Evolutionary conservation across 2,113 vertebrate genomes (phyloP), one percentile per base, ranked within the genome.

Genomic region (Myotis davidii): DNA sequence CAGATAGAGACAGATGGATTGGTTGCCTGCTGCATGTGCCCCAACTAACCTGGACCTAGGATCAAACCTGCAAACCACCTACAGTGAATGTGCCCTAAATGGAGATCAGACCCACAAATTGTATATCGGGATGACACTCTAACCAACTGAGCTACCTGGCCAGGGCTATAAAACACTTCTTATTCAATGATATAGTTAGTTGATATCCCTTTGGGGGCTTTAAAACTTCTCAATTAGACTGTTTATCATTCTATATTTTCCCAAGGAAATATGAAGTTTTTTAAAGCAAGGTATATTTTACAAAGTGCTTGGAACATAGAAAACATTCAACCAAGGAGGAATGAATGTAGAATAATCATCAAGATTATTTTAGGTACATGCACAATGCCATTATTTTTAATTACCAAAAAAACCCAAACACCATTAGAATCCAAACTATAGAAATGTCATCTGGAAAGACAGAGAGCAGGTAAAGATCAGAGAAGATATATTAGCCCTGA

Each of bases 331-430:
- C 50, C 29, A 88, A 59, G 32, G 27, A 88, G 74, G 37, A 93
- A 69, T n/a, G 13, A 93, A 54, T 34, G n/a, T 18, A 87, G 70
- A 92, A 67, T 67, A 54, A 92, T 17, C 18, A 59, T n/a, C 34
- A 85, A 85, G 56, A 70, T 87, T 16, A 79, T 52, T 90, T 70
- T 42, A 88, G 56, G 83, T 93, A 79, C 16, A 50, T 6, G 20
- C 1, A 77, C 5, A 61, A 25, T 52, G 27, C 18, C 78, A 54
- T 92, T 64, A 88, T 45, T 88, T 69, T 73, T 74, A 88, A 42
- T 88, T 70, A 90, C 88, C 1, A 74, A 85, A 85, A 93, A 85
- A 78, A 79, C 85, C 92, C 81, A 81, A 32, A 34, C 21, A 85
- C 25, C 7, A 39, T 73, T 34, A 69, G 61, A 91, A 77, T 85